phyloP scores from a whole-genome alignment of 2,113 vertebrate species.

The Isichthys henryi region DNA sequence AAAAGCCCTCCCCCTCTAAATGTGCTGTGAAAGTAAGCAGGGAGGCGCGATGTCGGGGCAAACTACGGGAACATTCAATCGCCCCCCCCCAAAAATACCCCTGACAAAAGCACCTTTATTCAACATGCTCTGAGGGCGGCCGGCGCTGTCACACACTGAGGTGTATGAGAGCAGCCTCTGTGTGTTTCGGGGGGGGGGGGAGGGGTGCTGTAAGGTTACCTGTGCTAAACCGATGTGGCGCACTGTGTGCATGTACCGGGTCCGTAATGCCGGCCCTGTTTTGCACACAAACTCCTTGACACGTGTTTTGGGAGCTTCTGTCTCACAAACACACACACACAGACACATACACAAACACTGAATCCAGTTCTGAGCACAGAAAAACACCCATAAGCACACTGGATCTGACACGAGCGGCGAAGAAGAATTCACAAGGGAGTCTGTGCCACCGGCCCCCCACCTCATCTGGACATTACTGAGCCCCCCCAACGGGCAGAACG shows the following conservation, averaged over 20 bases:
- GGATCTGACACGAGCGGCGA: background rate
- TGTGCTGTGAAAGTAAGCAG: constrained; percentile 65
- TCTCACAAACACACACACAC: background rate
- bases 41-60: constrained; percentile 66
- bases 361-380: background rate
- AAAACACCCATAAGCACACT: background rate
- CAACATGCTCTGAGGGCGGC: constrained; percentile 51
- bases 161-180: background rate
- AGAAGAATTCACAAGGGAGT: background rate
- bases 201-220: background rate
- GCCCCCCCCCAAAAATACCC: constrained; percentile 52
- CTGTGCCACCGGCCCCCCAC: background rate
- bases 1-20: constrained; percentile 52
- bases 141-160: constrained; percentile 43
- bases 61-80: constrained; percentile 85
- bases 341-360: background rate
- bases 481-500: background rate
- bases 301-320: background rate
- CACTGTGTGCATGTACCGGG: background rate
- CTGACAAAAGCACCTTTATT: constrained; percentile 97
- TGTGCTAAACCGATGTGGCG: background rate
- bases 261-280: too few relatives aligned
- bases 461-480: background rate
- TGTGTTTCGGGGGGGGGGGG: background rate
- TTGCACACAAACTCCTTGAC: background rate